Evolutionary conservation across 2,113 vertebrate species (phyloP), one percentile per base, ranked within the genome.

Genomic region (Aphyosemion australe): DNA sequence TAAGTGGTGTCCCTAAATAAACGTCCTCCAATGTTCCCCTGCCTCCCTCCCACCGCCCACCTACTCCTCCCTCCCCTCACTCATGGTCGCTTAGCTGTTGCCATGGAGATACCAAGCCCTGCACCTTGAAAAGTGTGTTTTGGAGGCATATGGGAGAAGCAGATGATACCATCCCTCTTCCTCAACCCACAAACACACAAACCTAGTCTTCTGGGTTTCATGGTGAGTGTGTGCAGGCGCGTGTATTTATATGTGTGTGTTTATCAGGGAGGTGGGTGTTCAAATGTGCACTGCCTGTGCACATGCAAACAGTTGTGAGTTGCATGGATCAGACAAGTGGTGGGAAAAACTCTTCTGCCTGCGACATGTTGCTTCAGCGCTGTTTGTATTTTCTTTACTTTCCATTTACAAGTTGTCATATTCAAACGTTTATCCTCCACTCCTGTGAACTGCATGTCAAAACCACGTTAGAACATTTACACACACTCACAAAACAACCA

Each of bases 21-120:
- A 32, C 13, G 3, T 31, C 51, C 51, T 34, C 63, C 76, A 46
- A 64, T 72, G 61, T 59, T 46, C 42, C 34, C 26, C 41, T 32
- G 56, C 58, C 31, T 21, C 43, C 4, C 58, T 65, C 63, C 72
- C 50, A 6, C 64, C 77, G 13, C 71, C 72, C 76, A 47, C 72
- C 61, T 46, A 56, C 70, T 63, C 67, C 77, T 56, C 69, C 71
- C 65, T 56, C 54, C 76, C 32, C 68, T 73, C 14, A 48, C 69
- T 89, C 78, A 72, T 83, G 76, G 84, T 88, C 41, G 84, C 85
- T 87, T 76, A 79, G 66, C 82, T 87, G 91, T 93, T 92, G 83
- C 91, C 84, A 92, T 92, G 92, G 91, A 65, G 83, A 93, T 92
- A 90, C 90, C 91, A 93, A 92, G 91, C 91, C 91, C 91, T 87